Conservation (phyloP, 2,888 invertebrate species). For the Heliconius cydno region DNA sequence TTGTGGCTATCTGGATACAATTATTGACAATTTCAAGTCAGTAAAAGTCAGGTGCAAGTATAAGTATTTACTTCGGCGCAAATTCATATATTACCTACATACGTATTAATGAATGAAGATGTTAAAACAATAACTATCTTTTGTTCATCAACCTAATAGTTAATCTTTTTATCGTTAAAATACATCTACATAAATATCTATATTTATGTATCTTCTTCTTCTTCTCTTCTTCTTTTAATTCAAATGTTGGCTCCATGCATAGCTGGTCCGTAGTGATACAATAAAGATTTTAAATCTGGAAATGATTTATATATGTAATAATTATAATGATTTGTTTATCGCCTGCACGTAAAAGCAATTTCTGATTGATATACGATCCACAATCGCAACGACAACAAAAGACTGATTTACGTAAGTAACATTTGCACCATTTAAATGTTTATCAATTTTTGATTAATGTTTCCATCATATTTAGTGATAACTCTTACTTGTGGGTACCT, state of each 20-base stretch:
- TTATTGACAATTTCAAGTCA: not conserved
- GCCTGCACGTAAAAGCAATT: conserved; percentile 41
- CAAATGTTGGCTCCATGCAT: conserved; percentile 24
- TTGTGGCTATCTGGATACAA: not conserved
- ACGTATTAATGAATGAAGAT: not conserved
- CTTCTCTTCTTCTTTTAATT: not conserved
- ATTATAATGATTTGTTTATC: conserved; percentile 44
- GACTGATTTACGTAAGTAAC: conserved; percentile 70
- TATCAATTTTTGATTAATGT: conserved; percentile 76
- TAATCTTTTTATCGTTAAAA: not conserved
- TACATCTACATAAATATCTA: not conserved
- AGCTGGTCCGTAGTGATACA: conserved; percentile 19
- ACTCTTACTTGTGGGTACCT: conserved; percentile 28
- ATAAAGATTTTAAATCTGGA: conserved; percentile 31
- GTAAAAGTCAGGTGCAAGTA: not conserved
- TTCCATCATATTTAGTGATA: conserved; percentile 64
- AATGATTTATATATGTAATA: conserved; percentile 42
- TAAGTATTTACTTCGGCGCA: not conserved
- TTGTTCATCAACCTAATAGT: not conserved
- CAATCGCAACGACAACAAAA: conserved; percentile 48
- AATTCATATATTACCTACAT: not conserved
- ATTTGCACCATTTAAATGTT: conserved; percentile 68
- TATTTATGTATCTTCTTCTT: not conserved
- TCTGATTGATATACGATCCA: conserved; percentile 51
- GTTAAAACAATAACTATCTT: not conserved